A percentile compares a stretch with the other conserved stretches of the same genome.
These are phyloP conservation scores for Gymnocheta viridis DNA, from an alignment of 2,888 invertebrate genomes.

Conservation along the genomic window DNA sequence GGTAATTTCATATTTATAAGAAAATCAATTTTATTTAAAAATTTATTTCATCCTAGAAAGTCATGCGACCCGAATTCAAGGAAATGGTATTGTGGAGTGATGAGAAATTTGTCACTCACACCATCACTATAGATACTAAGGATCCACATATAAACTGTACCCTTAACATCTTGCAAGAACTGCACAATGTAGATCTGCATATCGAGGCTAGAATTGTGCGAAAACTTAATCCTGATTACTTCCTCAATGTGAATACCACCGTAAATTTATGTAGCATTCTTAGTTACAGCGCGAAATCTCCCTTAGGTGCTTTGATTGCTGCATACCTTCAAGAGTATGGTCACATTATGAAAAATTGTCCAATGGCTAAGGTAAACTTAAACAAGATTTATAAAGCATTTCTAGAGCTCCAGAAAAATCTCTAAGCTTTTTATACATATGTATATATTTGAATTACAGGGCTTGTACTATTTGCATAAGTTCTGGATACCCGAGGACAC, in stretches of 20 bases:
- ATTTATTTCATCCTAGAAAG: slow-evolving; percentile 74
- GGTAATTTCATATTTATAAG: slow-evolving; percentile 49
- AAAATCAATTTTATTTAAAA: not conserved
- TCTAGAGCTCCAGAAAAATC: too few species aligned
- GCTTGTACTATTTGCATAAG: slow-evolving; percentile 76
- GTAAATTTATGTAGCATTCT: slow-evolving; percentile 77
- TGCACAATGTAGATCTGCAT: slow-evolving; percentile 76
- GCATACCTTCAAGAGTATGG: slow-evolving; percentile 76
- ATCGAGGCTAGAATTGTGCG: slow-evolving; percentile 73
- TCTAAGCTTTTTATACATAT: too few species aligned
- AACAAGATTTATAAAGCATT: too few species aligned
- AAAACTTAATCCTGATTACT: slow-evolving; percentile 75
- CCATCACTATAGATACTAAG: slow-evolving; percentile 74
- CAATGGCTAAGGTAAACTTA: slow-evolving; percentile 76
- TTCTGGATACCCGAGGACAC: slow-evolving; percentile 80
- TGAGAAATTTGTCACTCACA: slow-evolving; percentile 75
- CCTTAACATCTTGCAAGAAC: slow-evolving; percentile 75
- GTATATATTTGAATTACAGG: slow-evolving; percentile 75
- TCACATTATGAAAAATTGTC: slow-evolving; percentile 76
- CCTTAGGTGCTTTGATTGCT: slow-evolving; percentile 76
- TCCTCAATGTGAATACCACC: slow-evolving; percentile 75
- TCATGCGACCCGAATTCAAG: slow-evolving; percentile 78
- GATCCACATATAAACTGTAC: slow-evolving; percentile 80
- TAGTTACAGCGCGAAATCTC: slow-evolving; percentile 74
- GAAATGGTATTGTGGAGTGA: slow-evolving; percentile 79